Conservation (phyloP, 2,797 vertebrate genomes). For the Phyllotis vaccarum region DNA sequence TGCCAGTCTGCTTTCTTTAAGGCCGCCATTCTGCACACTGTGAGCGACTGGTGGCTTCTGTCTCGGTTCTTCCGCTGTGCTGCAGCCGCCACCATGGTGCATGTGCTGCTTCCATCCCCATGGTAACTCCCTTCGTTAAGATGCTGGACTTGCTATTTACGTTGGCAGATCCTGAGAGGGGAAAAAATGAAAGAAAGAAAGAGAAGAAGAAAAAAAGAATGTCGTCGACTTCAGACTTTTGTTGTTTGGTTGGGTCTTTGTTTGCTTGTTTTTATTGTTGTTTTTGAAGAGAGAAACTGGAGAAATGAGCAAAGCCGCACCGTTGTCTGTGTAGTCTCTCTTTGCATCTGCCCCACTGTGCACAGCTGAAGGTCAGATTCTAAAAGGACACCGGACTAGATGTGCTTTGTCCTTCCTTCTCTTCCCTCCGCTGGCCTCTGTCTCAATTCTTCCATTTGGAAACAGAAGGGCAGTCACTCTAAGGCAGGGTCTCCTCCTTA, state of each 20-base stretch:
- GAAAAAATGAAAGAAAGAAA: neutral
- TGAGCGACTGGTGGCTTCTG: constrained; percentile 17
- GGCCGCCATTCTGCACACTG: rapidly evolving
- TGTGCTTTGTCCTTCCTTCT: neutral
- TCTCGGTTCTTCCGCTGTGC: neutral
- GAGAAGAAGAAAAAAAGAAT: neutral
- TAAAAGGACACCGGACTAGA: neutral
- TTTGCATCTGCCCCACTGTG: neutral
- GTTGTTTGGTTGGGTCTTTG: neutral
- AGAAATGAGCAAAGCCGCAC: neutral
- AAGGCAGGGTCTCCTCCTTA: constrained; percentile 13
- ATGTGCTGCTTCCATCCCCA: constrained; percentile 5
- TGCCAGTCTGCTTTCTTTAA: neutral
- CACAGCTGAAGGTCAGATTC: neutral
- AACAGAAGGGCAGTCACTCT: neutral
- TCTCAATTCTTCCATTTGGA: neutral
- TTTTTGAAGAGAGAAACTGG: neutral
- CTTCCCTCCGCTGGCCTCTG: neutral
- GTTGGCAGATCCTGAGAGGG: constrained; percentile 41
- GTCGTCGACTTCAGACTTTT: constrained; percentile 18
- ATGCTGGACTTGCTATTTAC: constrained; percentile 64
- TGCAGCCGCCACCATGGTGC: rapidly evolving
- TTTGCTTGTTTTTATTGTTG: neutral
- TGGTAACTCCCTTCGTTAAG: constrained; percentile 65
- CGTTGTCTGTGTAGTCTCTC: neutral